A percentile compares a stretch with the other conserved stretches of the same genome.
Evolutionary conservation across 2,113 vertebrate genomes (phyloP).

Genomic region (Microcebus tavaratra): DNA sequence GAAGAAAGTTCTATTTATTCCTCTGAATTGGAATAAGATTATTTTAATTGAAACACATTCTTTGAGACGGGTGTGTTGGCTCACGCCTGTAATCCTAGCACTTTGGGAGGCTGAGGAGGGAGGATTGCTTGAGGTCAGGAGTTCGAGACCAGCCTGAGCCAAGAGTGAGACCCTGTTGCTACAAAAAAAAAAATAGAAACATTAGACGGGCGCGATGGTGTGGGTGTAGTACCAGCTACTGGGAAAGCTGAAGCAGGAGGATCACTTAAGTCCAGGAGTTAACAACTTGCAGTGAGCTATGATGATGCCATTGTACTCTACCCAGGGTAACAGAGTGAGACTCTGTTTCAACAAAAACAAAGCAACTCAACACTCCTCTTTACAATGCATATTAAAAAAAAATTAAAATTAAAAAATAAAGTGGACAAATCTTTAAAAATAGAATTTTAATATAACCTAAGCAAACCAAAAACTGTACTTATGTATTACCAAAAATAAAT

Average conservation of each 20-base stretch:
- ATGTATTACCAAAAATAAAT: not conserved
- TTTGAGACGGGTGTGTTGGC: not conserved
- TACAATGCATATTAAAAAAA: no score
- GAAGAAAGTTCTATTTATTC: not conserved
- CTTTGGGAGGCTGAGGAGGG: not conserved
- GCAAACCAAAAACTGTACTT: not conserved
- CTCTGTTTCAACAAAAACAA: no score
- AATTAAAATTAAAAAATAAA: not conserved
- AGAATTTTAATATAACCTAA: constrained; percentile 18
- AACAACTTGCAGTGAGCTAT: not conserved
- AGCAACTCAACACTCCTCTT: no score
- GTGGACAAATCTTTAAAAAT: not conserved
- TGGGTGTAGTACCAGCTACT: not conserved
- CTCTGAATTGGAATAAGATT: constrained; percentile 3
- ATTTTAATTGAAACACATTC: constrained; percentile 12
- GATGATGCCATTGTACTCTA: not conserved
- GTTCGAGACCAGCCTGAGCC: not conserved
- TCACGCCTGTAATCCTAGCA: not conserved
- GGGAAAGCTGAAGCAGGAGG: not conserved
- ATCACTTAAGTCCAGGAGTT: not conserved
- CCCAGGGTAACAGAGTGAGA: no score
- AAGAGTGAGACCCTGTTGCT: not conserved
- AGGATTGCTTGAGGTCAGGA: not conserved
- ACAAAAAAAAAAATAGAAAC: not conserved
- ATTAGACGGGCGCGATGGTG: not conserved